phyloP scores from a whole-genome alignment of 2,888 invertebrate genomes.

The Parelbella ahira region DNA sequence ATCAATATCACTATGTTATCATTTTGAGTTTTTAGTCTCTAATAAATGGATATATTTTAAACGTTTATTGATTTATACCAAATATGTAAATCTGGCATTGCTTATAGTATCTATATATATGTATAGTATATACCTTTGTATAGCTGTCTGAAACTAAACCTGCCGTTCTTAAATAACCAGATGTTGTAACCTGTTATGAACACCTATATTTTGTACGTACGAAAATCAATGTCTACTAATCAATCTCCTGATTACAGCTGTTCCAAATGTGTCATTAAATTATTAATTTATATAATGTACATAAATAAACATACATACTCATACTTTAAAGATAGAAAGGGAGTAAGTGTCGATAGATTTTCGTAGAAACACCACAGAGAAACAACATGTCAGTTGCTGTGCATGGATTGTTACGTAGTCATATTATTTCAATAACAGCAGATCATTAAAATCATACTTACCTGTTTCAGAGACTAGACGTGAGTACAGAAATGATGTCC shows the following conservation, averaged over 20 bases:
- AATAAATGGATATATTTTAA: no score
- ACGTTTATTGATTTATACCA: no score
- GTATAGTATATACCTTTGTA: no score
- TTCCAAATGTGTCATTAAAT: neutral
- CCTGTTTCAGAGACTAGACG: slow-evolving; percentile 80
- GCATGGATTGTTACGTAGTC: slow-evolving; percentile 15
- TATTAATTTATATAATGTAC: no score
- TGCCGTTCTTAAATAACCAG: slow-evolving; percentile 22
- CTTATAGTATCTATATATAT: no score
- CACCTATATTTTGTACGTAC: slow-evolving; percentile 44
- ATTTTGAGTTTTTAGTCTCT: no score
- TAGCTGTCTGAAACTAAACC: no score
- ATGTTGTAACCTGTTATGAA: slow-evolving; percentile 65
- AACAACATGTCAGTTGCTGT: no score
- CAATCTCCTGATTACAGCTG: neutral
- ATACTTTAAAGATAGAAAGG: no score
- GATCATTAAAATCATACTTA: slow-evolving; percentile 49
- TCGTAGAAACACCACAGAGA: slow-evolving; percentile 1
- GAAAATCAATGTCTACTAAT: slow-evolving; percentile 5
- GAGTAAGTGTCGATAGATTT: slow-evolving; percentile 8
- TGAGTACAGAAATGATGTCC: slow-evolving; percentile 74
- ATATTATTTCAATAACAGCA: slow-evolving; percentile 28
- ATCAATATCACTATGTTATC: no score
- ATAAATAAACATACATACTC: no score
- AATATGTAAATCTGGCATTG: no score